Base-by-base conservation (phyloP, 2,888 invertebrate species). In the Drosophila atroscutellata region DNA sequence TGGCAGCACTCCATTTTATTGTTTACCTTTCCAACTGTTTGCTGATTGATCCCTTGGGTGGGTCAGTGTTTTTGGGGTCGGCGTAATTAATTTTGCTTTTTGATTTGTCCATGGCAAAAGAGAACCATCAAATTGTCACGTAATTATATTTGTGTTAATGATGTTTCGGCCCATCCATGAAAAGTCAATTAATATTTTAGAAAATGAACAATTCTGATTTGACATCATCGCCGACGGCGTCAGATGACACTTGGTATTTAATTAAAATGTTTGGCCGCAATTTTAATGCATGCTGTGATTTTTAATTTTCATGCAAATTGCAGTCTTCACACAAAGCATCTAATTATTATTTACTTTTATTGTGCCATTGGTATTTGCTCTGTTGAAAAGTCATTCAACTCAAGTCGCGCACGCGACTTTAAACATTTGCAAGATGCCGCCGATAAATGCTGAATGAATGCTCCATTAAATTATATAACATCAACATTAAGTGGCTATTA, bases 131-230 rank as follows among this genome's bases (percentile, higher is more conserved):
- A 91, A 90, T 91, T 91, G 91, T 90, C 91, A 90, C 90, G 90
- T 90, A 89, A 91, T 91, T 89, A 89, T 89, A 86, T 88, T 88
- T 89, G 80, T 77, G 76, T 77, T 81, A 89, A 88, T 89, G 84
- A 89, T 83, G 86, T 86, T 78, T 76, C 70, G 69, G 72, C 49
- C 68, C 73, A 50, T 59, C 77, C 75, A 72, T 73, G 71, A 81
- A 89, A 89, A 89, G 87, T 87, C 86, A 87, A 87, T 87, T 85
- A 87, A 85, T 89, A 86, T 83, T 83, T 82, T 72, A 60, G 62
- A 71, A 78, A 81, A 69, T 73, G 69, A 65, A 72, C 72, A 75
- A 78, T 85, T 86, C 77, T 71, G 75, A 83, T 77, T 74, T 68
- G 70, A 68, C 79, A 75, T 67, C 51, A 57, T 50, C 57, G 34